Conservation (phyloP, 2,113 vertebrate genomes). For the Neodon shergylaensis region DNA sequence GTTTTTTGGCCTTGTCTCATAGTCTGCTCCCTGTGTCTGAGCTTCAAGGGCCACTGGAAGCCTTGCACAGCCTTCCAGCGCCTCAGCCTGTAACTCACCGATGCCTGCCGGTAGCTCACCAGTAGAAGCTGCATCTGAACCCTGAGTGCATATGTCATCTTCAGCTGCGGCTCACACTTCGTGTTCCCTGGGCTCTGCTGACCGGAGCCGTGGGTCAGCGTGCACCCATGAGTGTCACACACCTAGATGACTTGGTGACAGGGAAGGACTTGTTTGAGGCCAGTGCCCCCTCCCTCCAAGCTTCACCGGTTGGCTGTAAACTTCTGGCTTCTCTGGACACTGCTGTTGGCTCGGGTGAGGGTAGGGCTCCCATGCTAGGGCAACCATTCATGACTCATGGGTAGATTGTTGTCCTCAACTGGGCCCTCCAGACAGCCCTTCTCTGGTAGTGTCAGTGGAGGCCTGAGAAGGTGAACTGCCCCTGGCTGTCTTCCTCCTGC, state of each 20-base stretch:
- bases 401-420: background rate
- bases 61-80: too few relatives aligned
- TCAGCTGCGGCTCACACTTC: background rate
- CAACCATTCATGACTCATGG: background rate
- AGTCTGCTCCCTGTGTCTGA: background rate
- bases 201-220: background rate
- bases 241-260: background rate
- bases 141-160: fast-evolving
- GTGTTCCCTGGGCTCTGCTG: background rate
- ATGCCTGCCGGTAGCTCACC: background rate
- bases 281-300: background rate
- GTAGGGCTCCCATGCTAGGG: background rate
- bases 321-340: background rate
- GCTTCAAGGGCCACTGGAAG: background rate
- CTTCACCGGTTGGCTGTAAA: background rate
- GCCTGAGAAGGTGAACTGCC: background rate
- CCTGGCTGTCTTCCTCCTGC: fast-evolving
- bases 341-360: background rate
- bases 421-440: background rate
- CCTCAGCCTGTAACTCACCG: too few relatives aligned
- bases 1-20: background rate
- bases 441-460: background rate
- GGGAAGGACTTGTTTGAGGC: background rate
- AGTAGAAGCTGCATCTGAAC: background rate
- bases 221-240: fast-evolving